Conservation (phyloP, 2,113 vertebrate species). For the Ardeotis arabs region DNA sequence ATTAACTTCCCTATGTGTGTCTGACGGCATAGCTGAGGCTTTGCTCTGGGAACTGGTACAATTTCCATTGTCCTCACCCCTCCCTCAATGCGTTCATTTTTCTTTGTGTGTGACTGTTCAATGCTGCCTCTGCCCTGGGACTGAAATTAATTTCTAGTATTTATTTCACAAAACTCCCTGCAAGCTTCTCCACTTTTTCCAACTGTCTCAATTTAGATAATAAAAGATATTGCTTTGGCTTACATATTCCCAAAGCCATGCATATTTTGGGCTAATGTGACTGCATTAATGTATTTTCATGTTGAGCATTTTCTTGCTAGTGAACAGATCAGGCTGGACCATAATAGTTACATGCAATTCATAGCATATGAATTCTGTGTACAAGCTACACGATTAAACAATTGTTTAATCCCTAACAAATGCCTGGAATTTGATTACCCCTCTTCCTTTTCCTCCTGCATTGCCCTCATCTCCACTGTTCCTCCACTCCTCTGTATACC, state of each 20-base stretch:
- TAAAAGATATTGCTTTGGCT: background rate
- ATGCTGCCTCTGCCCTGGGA: background rate
- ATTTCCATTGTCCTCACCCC: background rate
- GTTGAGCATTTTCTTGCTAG: background rate
- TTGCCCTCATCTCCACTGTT: background rate
- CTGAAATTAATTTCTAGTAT: background rate
- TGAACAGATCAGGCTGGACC: background rate
- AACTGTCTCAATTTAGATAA: background rate
- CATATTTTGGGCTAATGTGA: background rate
- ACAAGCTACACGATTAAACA: background rate
- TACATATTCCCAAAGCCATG: background rate
- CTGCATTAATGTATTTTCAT: background rate
- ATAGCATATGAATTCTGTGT: background rate
- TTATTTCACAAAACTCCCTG: background rate
- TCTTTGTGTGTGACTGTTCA: accelerated
- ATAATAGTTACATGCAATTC: background rate
- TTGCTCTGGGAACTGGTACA: background rate
- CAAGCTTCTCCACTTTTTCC: background rate
- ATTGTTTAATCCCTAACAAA: background rate
- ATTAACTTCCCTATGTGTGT: background rate
- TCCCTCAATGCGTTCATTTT: background rate
- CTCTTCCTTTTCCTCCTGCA: background rate
- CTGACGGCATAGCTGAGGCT: background rate
- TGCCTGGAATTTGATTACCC: background rate
- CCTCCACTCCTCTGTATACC: background rate